phyloP scores from a whole-genome alignment of 1,140 invertebrate species.

The Cydia fagiglandana region DNA sequence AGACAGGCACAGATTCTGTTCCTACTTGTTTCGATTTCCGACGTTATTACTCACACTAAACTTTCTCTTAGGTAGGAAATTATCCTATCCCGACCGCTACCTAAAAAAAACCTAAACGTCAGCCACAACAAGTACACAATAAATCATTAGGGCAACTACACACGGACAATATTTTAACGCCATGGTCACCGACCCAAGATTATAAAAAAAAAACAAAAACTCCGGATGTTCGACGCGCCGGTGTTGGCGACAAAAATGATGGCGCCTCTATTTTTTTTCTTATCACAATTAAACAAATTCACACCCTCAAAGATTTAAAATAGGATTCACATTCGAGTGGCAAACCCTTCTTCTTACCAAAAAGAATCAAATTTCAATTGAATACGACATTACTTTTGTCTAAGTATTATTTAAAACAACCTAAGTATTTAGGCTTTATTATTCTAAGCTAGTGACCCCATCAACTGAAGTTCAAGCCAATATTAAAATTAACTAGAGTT shows the following conservation, averaged over 20 bases:
- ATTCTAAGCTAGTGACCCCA: too few relatives aligned
- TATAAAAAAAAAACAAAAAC: constrained; percentile 28
- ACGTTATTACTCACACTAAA: not conserved
- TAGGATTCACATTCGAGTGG: constrained; percentile 10
- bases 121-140: constrained; percentile 31
- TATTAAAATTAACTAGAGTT: too few relatives aligned
- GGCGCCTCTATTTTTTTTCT: constrained; percentile 31
- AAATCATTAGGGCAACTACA: constrained; percentile 34
- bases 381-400: not conserved
- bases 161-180: constrained; percentile 32
- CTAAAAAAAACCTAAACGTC: constrained; percentile 27
- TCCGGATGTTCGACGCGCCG: constrained; percentile 33
- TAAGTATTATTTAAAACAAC: not conserved
- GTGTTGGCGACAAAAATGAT: constrained; percentile 29
- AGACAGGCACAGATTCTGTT: too few relatives aligned
- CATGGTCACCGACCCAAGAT: constrained; percentile 28
- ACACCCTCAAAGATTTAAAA: not conserved
- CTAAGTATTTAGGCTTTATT: too few relatives aligned
- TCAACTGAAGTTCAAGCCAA: too few relatives aligned
- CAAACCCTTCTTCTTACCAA: not conserved
- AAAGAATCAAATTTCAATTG: constrained; percentile 18
- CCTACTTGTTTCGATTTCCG: too few relatives aligned
- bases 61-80: not conserved
- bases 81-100: constrained; percentile 6
- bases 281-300: not conserved